These are phyloP conservation scores for Boloria selene DNA, from an alignment of 2,888 invertebrate species.

Conservation along the genomic window DNA sequence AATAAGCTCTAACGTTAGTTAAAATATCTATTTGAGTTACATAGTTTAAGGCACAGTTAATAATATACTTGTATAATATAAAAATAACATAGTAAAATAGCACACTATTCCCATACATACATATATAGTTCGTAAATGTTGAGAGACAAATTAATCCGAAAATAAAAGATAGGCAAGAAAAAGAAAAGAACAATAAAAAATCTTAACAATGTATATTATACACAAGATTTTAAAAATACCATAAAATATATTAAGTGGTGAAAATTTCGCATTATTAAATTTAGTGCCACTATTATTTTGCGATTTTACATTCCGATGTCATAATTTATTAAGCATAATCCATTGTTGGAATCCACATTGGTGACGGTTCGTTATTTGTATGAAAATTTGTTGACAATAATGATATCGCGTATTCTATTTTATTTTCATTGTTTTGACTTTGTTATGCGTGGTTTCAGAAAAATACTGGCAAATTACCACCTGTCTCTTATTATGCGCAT, in stretches of 20 bases:
- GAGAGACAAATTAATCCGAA: background rate
- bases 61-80: too few relatives aligned
- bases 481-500: too few relatives aligned
- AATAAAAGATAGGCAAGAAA: too few relatives aligned
- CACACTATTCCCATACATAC: too few relatives aligned
- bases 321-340: conserved; percentile 53
- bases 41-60: too few relatives aligned
- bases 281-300: background rate
- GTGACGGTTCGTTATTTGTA: conserved; percentile 58
- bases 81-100: too few relatives aligned
- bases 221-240: background rate
- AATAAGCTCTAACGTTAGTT: too few relatives aligned
- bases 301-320: conserved; percentile 31
- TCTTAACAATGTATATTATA: too few relatives aligned
- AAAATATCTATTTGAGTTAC: too few relatives aligned
- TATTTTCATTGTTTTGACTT: conserved; percentile 54
- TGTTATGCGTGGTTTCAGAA: conserved; percentile 57
- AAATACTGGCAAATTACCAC: conserved; percentile 63
- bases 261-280: background rate
- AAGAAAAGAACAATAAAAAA: too few relatives aligned
- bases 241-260: background rate
- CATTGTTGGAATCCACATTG: conserved; percentile 55
- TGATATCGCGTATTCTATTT: conserved; percentile 60
- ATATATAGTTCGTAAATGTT: background rate
- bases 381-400: conserved; percentile 65